phyloP scores from a whole-genome alignment of 2,797 vertebrate genomes.

The Rhincodon typus region DNA sequence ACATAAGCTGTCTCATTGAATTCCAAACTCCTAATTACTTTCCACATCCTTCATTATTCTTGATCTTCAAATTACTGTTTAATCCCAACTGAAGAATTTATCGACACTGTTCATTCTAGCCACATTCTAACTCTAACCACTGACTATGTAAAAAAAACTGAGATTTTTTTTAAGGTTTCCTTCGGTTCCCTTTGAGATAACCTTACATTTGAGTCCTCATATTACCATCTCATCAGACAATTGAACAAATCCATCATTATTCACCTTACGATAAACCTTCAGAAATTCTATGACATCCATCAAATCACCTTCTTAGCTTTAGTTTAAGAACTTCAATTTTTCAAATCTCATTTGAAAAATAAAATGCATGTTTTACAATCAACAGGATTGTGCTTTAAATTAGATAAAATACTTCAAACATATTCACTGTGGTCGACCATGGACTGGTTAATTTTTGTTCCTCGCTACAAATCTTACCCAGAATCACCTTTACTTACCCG shows the following conservation, averaged over 20 bases:
- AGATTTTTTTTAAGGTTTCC: background rate
- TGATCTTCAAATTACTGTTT: background rate
- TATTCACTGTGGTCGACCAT: too few relatives aligned
- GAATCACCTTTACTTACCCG: slow-evolving; percentile 64
- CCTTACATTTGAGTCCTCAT: background rate
- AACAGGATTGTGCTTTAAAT: background rate
- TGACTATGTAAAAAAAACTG: background rate
- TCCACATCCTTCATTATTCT: background rate
- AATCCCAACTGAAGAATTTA: background rate
- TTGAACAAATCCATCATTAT: background rate
- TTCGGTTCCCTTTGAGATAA: background rate
- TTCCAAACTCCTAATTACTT: background rate
- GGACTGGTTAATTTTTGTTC: background rate
- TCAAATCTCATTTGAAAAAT: background rate
- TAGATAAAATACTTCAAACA: background rate
- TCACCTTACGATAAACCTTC: background rate
- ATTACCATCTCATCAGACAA: background rate
- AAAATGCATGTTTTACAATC: background rate
- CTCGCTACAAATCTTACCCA: background rate
- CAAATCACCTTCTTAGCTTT: background rate
- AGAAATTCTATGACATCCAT: background rate
- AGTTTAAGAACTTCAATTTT: background rate
- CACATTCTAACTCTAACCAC: background rate
- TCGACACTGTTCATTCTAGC: background rate
- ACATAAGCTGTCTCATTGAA: background rate